A percentile compares a stretch with the other conserved stretches of the same genome.
phyloP scores from a whole-genome alignment of 1,140 invertebrate genomes.

The Amyelois transitella region DNA sequence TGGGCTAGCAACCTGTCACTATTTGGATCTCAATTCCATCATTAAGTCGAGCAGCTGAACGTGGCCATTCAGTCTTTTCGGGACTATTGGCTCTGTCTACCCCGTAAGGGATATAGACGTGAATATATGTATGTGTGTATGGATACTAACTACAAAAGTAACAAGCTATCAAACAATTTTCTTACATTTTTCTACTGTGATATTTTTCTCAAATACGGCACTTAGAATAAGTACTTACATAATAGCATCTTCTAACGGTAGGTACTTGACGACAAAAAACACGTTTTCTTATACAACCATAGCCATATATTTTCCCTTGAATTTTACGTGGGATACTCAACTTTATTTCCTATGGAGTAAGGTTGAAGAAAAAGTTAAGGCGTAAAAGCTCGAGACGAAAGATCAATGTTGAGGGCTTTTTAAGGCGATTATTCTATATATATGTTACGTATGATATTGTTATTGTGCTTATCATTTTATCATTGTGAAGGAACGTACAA shows the following conservation, averaged over 20 bases:
- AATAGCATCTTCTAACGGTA: neutral
- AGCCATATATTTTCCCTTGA: neutral
- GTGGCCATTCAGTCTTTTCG: too few species aligned
- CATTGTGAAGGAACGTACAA: neutral
- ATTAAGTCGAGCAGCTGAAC: too few species aligned
- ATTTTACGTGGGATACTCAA: neutral
- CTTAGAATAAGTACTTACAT: neutral
- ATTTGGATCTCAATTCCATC: too few species aligned
- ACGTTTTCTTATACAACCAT: neutral
- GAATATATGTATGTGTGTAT: too few species aligned
- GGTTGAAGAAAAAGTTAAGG: neutral
- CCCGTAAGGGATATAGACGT: too few species aligned
- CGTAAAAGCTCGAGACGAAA: neutral
- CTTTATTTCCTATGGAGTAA: neutral
- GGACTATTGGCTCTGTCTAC: too few species aligned
- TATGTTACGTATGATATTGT: neutral
- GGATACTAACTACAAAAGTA: too few species aligned
- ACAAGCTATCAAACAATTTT: too few species aligned
- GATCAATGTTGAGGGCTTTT: neutral
- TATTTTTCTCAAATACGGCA: neutral
- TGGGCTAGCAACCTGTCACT: too few species aligned
- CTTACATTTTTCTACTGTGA: too few species aligned
- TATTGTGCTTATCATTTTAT: neutral
- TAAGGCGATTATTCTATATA: neutral
- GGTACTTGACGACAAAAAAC: neutral